phyloP scores from a whole-genome alignment of 2,888 invertebrate species.

The Thyatira batis region DNA sequence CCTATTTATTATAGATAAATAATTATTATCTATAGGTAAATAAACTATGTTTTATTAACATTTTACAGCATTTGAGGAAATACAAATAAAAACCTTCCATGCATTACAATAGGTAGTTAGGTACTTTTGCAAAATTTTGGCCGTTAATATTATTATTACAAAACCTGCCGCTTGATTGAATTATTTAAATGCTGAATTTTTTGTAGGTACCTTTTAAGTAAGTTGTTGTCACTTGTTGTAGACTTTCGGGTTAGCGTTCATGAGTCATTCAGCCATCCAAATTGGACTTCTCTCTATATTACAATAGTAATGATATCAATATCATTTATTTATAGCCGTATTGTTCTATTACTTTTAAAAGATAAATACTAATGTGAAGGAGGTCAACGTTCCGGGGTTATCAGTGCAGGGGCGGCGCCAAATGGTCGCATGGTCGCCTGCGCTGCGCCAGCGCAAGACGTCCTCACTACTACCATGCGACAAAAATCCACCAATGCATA shows the following conservation, averaged over 20 bases:
- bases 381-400: conserved; percentile 79
- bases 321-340: conserved; percentile 16
- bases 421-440: conserved; percentile 62
- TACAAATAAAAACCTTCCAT: too few species aligned
- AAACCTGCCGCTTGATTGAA: too few species aligned
- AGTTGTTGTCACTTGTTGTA: neutral
- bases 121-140: too few species aligned
- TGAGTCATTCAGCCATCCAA: neutral
- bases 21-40: too few species aligned
- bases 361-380: conserved; percentile 70
- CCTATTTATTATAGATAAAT: too few species aligned
- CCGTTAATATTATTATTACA: too few species aligned
- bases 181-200: too few species aligned
- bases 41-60: too few species aligned
- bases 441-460: conserved; percentile 21
- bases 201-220: neutral
- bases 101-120: too few species aligned
- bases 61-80: too few species aligned
- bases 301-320: neutral
- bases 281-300: conserved; percentile 10
- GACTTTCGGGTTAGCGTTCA: neutral
- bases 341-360: conserved; percentile 8
- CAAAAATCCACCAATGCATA: conserved; percentile 6
- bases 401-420: conserved; percentile 73
- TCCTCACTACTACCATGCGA: conserved; percentile 17